Base-by-base conservation (phyloP, 2,797 vertebrate genomes). In the Limnodromus scolopaceus region DNA sequence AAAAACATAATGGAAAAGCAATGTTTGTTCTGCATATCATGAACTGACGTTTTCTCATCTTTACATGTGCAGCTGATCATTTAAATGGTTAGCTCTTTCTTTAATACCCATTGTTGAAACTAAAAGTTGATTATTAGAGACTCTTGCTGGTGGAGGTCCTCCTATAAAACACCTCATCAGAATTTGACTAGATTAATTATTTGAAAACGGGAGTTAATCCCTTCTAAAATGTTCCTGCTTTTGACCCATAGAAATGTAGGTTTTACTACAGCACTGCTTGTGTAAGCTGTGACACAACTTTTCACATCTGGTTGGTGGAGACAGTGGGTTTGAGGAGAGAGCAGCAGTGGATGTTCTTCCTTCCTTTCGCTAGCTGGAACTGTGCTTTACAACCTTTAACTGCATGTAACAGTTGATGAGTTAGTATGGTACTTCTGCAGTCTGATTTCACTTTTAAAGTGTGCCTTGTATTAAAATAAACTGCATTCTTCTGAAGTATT, bases 1-100 rank as follows among this genome's bases (percentile, higher is more conserved):
- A 43, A 96, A 95, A 97, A 97, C 98, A 98, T 98, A 98, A 98
- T 98, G 98, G 98, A 98, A 99, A 99, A 97, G 97, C 93, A 98
- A 96, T 96, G 93, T 98, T 97, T 97, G 97, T 97, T 97, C 72
- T 96, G 93, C 92, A 17, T 96, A 86, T 88, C 54, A 76, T 79
- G 34, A 82, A 87, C 49, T 49, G 91, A 72, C 70, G n/a, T 95
- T 85, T 92, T 85, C 86, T 92, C 16, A 54, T 84, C 80, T 72
- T 81, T 82, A 25, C 87, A 88, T 28, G 65, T 61, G 23, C 93
- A 86, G 91, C 49, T 92, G 84, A 87, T 93, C 70, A 82, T 92
- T 85, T 70, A 74, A 79, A 86, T 66, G 85, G 77, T 97, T 96
- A 84, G 65, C 96, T 97, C 51, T 96, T 96, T 97, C 94, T 94